Evolutionary conservation across 2,113 vertebrate species (phyloP), one percentile per base, ranked within the genome.

Genomic region (Cathartes aura): DNA sequence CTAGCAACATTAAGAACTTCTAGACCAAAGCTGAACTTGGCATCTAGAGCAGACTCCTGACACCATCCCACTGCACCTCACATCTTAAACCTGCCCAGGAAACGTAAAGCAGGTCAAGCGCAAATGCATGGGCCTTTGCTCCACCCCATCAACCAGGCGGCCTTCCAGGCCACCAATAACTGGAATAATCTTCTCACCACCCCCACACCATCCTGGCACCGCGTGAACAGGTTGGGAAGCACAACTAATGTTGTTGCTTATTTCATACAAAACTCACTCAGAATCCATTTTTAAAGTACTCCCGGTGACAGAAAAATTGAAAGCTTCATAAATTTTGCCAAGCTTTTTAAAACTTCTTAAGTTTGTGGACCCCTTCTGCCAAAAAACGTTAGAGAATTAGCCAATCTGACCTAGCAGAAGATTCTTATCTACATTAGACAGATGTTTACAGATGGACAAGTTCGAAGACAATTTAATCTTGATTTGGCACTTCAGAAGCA

Each of bases 401-500:
- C 52, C 29, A 78, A 30, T 70, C 16, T 64, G 12, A 91, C 70
- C 62, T 58, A 73, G 80, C 2, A 68, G 22, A 76, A 63, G 3
- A 36, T 36, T 81, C 42, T 82, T 85, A 48, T 20, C 70, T 76
- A 43, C n/a, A 38, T 62, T 15, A 58, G 43, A 68, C 15, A 73
- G 38, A 72, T 38, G 43, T 29, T 89, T 75, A 82, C 52, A 79
- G 45, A 83, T 1, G 3, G 42, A 71, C 32, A 96, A 70, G 26
- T 40, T 1, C 67, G n/a, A 89, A 70, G 80, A 78, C 27, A 80
- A 67, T 89, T 93, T 84, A 83, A 70, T 93, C 82, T 93, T 88
- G 42, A 96, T 56, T 43, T 68, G 63, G 94, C 50, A 62, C 82
- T 96, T 95, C 83, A 96, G 87, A 96, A 96, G 71, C 34, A 93